Evolutionary conservation across 1,140 invertebrate species (phyloP), one percentile per base, ranked within the genome.

Genomic region (Hypsibius dujardini): DNA sequence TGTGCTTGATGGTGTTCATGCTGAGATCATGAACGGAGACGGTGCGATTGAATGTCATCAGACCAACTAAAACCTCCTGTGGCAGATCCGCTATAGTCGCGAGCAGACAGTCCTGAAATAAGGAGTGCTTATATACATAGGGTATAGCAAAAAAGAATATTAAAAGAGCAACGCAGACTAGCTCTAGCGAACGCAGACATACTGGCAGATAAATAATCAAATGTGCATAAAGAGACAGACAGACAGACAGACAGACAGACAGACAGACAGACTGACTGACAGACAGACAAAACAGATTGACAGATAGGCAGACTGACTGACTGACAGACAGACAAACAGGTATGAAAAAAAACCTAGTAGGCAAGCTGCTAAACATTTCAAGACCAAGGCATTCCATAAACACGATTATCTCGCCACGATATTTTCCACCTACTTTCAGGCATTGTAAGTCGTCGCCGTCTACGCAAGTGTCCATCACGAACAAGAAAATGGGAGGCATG

Each of bases 41-140:
- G 90, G 98, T 98, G 79, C 93, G 90, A 46, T 95, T 95, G 84
- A 92, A 99, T 1, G 95, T 99, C 70, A 99, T 95, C 0, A 99
- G 81, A 7, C 94, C 94, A 76, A 99, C 88, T 0, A 98, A 80
- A 1, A 95, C 90, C 84, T 94, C 96, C 1, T 89, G 87, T 12
- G 96, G 96, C 77, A 99, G 84, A 47, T 98, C 81, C 77, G 91
- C 92, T 0, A 99, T 81, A 0, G 94, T 95, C 85, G 93, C 95
- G 81, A 96, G 92, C 59, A 98, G 82, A 0, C 92, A 95, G 81
- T 97, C 93, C 80, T 82, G 73, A 45, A 74, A 70, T 62, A 50
- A 69, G 46, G 12, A 12, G 45, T 42, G 45, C 45, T 42, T 42
- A 67, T 15, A 42, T 67, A 7, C 7, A 28, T 28, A 28, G 28